A percentile compares a stretch with the other conserved stretches of the same genome.
Conservation (phyloP, 1,140 invertebrate species). For the Drosophila pruinosa region DNA sequence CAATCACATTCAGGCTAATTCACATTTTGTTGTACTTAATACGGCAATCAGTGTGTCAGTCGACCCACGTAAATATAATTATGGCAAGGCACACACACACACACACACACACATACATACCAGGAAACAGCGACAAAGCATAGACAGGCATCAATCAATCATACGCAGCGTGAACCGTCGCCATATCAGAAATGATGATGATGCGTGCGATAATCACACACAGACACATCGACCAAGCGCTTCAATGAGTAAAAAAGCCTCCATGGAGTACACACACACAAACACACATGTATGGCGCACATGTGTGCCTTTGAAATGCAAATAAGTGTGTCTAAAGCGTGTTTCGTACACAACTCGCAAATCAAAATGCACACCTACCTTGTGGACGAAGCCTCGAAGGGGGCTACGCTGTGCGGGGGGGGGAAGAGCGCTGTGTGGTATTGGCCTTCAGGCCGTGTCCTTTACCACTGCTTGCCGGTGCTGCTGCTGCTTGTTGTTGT, state of each 20-base stretch:
- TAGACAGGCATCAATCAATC: slow-evolving; percentile 63
- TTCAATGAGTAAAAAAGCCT: slow-evolving; percentile 5
- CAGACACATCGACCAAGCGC: slow-evolving; percentile 11
- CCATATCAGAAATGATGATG: slow-evolving; percentile 43
- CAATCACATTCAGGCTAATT: slow-evolving; percentile 30
- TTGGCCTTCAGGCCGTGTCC: slow-evolving; percentile 40
- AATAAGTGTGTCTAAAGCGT: slow-evolving; percentile 57
- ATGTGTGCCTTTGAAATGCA: slow-evolving; percentile 53
- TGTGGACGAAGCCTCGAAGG: slow-evolving; percentile 6
- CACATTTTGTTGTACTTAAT: not conserved
- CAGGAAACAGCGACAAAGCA: slow-evolving; percentile 4
- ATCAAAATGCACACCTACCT: slow-evolving; percentile 64
- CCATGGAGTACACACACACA: not conserved
- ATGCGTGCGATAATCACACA: slow-evolving; percentile 53
- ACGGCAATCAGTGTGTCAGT: slow-evolving; percentile 33
- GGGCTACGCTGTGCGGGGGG: not conserved
- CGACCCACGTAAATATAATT: slow-evolving; percentile 42
- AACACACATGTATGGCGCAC: not conserved
- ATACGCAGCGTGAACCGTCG: slow-evolving; percentile 63
- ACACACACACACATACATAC: slow-evolving; percentile 12
- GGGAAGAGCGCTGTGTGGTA: not conserved
- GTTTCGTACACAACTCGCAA: slow-evolving; percentile 47
- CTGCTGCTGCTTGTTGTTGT: slow-evolving; percentile 17
- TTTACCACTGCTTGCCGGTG: slow-evolving; percentile 1
- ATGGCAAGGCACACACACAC: slow-evolving; percentile 13